Conservation (phyloP, 2,113 vertebrate genomes). For the Pteronura brasiliensis region DNA sequence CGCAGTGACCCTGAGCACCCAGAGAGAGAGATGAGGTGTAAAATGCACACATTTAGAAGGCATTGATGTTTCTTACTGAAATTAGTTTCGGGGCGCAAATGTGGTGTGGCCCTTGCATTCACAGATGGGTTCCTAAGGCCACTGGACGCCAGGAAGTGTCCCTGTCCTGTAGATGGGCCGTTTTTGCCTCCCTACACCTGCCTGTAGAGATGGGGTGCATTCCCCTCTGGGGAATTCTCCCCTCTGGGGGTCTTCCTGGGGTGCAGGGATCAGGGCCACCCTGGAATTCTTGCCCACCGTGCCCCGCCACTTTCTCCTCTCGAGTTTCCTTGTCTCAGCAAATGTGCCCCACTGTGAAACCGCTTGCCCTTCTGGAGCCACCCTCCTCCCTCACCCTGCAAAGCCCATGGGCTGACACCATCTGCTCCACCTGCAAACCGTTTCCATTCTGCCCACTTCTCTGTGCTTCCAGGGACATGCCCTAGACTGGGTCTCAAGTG, state of each 20-base stretch:
- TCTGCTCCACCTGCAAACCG: neutral
- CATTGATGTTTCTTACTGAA: neutral
- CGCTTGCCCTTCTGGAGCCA: fast-evolving
- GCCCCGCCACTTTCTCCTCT: neutral
- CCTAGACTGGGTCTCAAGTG: neutral
- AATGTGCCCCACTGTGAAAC: neutral
- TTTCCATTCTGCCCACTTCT: neutral
- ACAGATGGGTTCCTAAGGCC: neutral
- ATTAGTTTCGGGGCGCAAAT: neutral
- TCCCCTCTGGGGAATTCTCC: neutral
- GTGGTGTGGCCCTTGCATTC: neutral
- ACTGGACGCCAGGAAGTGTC: neutral
- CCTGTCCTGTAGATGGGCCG: neutral
- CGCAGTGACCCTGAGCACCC: neutral
- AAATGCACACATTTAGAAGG: neutral
- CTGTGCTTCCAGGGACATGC: neutral
- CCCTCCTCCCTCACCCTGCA: too few species aligned
- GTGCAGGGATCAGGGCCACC: neutral
- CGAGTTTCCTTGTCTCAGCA: neutral
- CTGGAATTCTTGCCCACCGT: neutral
- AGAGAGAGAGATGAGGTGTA: neutral
- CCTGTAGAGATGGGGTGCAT: neutral
- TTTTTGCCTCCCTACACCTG: neutral
- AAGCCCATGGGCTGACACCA: neutral
- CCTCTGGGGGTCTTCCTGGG: neutral